phyloP scores from a whole-genome alignment of 2,888 invertebrate species.

The Euphydryas editha region DNA sequence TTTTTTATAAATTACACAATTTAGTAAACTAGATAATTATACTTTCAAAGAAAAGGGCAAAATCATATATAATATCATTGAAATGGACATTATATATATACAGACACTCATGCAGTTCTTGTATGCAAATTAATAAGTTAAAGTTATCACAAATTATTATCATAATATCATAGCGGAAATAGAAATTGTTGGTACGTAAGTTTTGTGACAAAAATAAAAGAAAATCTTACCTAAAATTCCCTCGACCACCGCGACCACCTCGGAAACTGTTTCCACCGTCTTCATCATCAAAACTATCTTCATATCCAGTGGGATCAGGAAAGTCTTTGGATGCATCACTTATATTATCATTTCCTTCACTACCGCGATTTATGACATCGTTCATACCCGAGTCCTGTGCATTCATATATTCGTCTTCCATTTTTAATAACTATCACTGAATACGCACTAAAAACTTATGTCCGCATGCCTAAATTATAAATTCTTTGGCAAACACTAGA shows the following conservation, averaged over 20 bases:
- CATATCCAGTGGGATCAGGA: slow-evolving; percentile 61
- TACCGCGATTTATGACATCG: slow-evolving; percentile 55
- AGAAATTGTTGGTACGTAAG: background rate
- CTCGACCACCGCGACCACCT: slow-evolving; percentile 70
- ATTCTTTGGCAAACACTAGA: slow-evolving; percentile 46
- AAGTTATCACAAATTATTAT: background rate
- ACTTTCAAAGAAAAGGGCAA: too few relatives aligned
- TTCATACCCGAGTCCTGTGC: slow-evolving; percentile 61
- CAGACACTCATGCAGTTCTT: too few relatives aligned
- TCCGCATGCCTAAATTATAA: slow-evolving; percentile 63
- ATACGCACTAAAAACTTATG: slow-evolving; percentile 54
- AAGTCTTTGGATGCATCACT: slow-evolving; percentile 69
- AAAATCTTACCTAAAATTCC: slow-evolving; percentile 67
- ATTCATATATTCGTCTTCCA: slow-evolving; percentile 77
- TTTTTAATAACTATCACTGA: slow-evolving; percentile 51
- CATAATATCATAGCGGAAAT: background rate
- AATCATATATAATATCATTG: too few relatives aligned
- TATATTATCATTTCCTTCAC: slow-evolving; percentile 51
- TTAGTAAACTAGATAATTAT: too few relatives aligned
- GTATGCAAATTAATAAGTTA: too few relatives aligned
- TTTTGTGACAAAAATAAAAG: background rate
- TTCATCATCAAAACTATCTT: slow-evolving; percentile 73
- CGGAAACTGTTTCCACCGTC: slow-evolving; percentile 67
- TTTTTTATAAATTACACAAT: too few relatives aligned
- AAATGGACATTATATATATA: too few relatives aligned